phyloP scores from a whole-genome alignment of 1,140 invertebrate genomes.

The Papilio aristodemus region DNA sequence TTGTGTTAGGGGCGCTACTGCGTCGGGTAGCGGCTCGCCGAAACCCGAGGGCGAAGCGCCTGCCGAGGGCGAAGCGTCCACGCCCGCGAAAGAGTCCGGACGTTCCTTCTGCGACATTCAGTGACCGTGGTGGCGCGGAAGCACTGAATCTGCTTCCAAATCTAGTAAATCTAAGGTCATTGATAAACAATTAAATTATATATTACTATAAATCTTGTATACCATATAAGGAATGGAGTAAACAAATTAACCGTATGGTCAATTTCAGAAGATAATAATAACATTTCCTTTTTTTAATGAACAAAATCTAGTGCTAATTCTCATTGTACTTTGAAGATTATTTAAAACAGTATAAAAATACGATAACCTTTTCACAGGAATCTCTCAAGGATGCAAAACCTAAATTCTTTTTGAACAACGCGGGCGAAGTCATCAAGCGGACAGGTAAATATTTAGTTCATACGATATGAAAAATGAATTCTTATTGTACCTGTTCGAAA shows the following conservation, averaged over 20 bases:
- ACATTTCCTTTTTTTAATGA: too few species aligned
- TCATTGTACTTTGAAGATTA: too few species aligned
- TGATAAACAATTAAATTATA: neutral
- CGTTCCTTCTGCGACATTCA: conserved; percentile 70
- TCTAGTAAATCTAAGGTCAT: conserved; percentile 75
- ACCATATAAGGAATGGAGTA: too few species aligned
- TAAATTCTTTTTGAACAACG: conserved; percentile 74
- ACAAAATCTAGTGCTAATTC: too few species aligned
- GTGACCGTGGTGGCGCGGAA: conserved; percentile 78
- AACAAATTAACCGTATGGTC: too few species aligned
- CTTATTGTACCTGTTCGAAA: neutral
- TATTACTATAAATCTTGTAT: too few species aligned
- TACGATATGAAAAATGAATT: neutral
- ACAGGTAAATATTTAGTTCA: conserved; percentile 55
- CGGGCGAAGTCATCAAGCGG: conserved; percentile 73
- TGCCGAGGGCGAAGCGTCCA: conserved; percentile 65
- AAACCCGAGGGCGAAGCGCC: conserved; percentile 76
- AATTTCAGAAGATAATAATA: too few species aligned
- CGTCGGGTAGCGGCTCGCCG: conserved; percentile 70
- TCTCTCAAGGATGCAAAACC: conserved; percentile 71
- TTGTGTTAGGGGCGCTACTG: conserved; percentile 51
- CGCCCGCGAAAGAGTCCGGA: conserved; percentile 73
- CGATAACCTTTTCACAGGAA: conserved; percentile 54
- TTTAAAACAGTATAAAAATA: conserved; percentile 17
- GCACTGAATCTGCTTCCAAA: conserved; percentile 77